Evolutionary conservation across 2,113 vertebrate genomes (phyloP).

Genomic region (Butorides virescens): DNA sequence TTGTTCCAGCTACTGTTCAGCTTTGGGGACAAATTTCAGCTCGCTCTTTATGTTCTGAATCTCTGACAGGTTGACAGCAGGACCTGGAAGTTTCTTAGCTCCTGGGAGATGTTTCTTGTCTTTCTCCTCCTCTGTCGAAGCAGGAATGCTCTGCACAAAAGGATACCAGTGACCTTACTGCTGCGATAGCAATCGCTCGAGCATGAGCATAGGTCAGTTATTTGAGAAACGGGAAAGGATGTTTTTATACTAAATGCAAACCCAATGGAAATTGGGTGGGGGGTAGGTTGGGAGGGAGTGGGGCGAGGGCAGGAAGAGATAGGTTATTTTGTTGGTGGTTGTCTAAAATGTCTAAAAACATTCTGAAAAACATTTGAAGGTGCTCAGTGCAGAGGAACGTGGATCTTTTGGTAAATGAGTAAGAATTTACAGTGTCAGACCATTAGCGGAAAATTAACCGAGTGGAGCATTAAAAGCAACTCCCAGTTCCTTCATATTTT

Average conservation of each 20-base stretch:
- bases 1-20: constrained; percentile 73
- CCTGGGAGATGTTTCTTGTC: constrained; percentile 90
- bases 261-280: background rate
- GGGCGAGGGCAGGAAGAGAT: background rate
- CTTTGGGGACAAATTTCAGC: constrained; percentile 83
- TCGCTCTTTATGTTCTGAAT: constrained; percentile 96
- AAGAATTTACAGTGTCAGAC: background rate
- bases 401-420: background rate
- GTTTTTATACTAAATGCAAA: background rate
- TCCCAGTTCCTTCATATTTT: background rate
- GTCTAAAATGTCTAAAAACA: background rate
- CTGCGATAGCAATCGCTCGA: background rate
- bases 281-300: too few species aligned
- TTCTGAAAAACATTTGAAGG: background rate
- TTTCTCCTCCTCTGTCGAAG: constrained; percentile 72
- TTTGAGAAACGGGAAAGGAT: background rate
- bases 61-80: constrained; percentile 91
- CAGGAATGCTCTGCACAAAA: constrained; percentile 62
- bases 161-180: background rate
- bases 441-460: background rate
- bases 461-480: background rate
- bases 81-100: constrained; percentile 90
- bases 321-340: background rate
- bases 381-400: background rate
- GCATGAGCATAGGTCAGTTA: background rate